Base-by-base conservation (phyloP, 2,113 vertebrate genomes). In the Pagrus major region DNA sequence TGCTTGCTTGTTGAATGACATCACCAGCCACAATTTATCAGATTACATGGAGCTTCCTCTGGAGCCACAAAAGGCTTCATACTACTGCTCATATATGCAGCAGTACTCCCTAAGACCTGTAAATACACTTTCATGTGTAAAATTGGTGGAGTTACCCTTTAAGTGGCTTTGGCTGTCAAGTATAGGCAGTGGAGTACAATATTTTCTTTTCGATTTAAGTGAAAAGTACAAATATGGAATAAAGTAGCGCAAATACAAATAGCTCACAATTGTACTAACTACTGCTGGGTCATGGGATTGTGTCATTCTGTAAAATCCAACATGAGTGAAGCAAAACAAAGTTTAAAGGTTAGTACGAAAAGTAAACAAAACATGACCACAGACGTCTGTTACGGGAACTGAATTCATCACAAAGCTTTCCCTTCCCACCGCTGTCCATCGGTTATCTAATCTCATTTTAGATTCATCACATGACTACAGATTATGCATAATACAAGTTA, bases 281-380 rank as follows among this genome's bases (percentile, higher is more conserved):
- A 16, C 11, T 31, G 70, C 7, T 37, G 68, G 58, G 6, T 56
- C 52, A 56, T 20, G 25, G 3, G 39, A 59, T 87, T 88, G 86
- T 59, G 76, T 81, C 65, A 88, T 44, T 60, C 64, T 37, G 81
- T 76, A 25, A 76, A 88, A 39, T 71, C 68, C 76, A 46, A 61
- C 42, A 61, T 25, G 9, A 68, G 44, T 29, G 18, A 67, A 58
- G 16, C 15, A 41, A 5, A 60, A 31, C 76, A 83, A 88, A 84
- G 89, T 80, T 78, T 42, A 84, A 90, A 90, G 83, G 78, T 88
- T 70, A 51, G n/a, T n/a, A n/a, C n/a, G n/a, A n/a, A 0, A 20
- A 25, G 42, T 60, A 69, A 14, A 71, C 47, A 90, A 86, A n/a
- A 89, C 77, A 85, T 52, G 52, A 44, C 31, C 1, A 39, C 29